A percentile compares a stretch with the other conserved stretches of the same genome.
Conservation (phyloP, 2,888 invertebrate genomes). For the Epinotia nisella region DNA sequence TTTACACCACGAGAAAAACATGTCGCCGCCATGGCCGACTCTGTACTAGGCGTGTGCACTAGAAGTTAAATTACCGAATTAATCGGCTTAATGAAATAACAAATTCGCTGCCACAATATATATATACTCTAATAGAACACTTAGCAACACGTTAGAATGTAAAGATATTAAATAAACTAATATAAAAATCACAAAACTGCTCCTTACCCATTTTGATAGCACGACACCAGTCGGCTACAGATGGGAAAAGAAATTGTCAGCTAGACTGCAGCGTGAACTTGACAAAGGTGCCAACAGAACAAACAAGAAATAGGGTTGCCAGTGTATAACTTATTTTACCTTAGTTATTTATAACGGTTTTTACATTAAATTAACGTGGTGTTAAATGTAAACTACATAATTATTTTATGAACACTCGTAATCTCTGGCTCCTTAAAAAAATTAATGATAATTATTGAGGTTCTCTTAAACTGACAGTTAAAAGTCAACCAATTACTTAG, state of each 20-base stretch:
- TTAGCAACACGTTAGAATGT: slow-evolving; percentile 60
- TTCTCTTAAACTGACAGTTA: no score
- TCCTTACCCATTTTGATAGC: slow-evolving; percentile 84
- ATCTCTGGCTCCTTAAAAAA: no score
- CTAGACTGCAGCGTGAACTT: slow-evolving; percentile 72
- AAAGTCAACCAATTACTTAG: no score
- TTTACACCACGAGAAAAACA: slow-evolving; percentile 84
- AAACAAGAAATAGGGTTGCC: slow-evolving; percentile 56
- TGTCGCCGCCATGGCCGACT: slow-evolving; percentile 84
- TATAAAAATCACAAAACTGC: slow-evolving; percentile 74
- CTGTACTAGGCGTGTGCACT: slow-evolving; percentile 64
- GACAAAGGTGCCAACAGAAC: slow-evolving; percentile 66
- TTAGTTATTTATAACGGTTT: background rate
- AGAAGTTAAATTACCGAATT: slow-evolving; percentile 48
- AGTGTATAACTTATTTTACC: slow-evolving; percentile 30
- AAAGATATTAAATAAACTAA: slow-evolving; percentile 62
- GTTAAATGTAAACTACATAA: no score
- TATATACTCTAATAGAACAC: slow-evolving; percentile 58
- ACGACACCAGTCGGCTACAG: slow-evolving; percentile 84
- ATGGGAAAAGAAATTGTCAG: slow-evolving; percentile 81
- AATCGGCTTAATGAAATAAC: slow-evolving; percentile 47
- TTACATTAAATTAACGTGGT: background rate
- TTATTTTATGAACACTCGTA: no score
- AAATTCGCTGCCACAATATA: slow-evolving; percentile 63
- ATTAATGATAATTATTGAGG: no score